Percentiles rank a stretch among this genome's conserved stretches.
These are phyloP conservation scores for Euclidia mi DNA, from an alignment of 2,888 invertebrate species.

Conservation along the genomic window DNA sequence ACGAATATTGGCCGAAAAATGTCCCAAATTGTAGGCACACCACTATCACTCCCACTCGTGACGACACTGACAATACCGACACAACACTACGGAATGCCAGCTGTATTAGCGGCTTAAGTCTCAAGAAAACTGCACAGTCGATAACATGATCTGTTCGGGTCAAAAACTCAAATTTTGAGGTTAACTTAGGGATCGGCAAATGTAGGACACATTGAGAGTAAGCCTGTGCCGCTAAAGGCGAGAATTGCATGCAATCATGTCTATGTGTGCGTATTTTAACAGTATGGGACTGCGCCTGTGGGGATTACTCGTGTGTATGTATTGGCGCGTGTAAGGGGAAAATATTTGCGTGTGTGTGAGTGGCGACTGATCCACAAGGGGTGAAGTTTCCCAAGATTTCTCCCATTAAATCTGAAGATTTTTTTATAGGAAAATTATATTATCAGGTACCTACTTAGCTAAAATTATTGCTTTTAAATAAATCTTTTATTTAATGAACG, in stretches of 20 bases:
- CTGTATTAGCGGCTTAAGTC: constrained; percentile 43
- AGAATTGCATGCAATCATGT: constrained; percentile 67
- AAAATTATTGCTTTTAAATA: no score
- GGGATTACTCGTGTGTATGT: constrained; percentile 57
- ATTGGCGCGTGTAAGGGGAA: constrained; percentile 61
- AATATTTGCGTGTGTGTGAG: constrained; percentile 67
- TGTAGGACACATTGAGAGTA: constrained; percentile 81
- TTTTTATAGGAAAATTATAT: no score
- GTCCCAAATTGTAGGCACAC: constrained; percentile 42
- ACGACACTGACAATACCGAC: constrained; percentile 29
- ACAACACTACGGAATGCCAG: constrained; percentile 28
- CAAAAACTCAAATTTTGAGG: constrained; percentile 83
- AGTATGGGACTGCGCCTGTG: constrained; percentile 57
- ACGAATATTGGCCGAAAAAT: constrained; percentile 56
- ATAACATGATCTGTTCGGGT: constrained; percentile 61
- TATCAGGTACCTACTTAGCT: no score
- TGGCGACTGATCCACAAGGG: constrained; percentile 56
- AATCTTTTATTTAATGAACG: no score
- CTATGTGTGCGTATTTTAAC: constrained; percentile 69
- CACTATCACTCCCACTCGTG: constrained; percentile 41
- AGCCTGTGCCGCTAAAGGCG: constrained; percentile 71
- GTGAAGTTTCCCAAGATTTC: constrained; percentile 53
- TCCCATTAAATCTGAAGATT: no score
- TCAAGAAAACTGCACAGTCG: constrained; percentile 56
- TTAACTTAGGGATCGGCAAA: constrained; percentile 83